These are phyloP conservation scores for Hirtodrosophila alboralis DNA, from an alignment of 2,888 invertebrate genomes.

Conservation along the genomic window DNA sequence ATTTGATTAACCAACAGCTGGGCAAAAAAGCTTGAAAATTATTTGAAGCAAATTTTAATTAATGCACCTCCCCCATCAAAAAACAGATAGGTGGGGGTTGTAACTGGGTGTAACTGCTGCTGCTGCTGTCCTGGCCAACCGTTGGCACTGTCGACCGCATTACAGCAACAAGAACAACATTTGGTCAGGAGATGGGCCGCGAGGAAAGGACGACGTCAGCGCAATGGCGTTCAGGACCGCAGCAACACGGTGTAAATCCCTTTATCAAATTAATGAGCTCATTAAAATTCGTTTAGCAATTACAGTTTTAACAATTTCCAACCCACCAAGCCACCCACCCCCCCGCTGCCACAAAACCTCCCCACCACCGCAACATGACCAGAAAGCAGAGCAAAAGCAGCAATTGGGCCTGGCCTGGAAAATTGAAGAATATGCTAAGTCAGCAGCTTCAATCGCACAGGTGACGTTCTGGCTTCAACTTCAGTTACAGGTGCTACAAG, in stretches of 20 bases:
- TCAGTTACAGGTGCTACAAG: constrained; percentile 32
- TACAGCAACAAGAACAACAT: constrained; percentile 45
- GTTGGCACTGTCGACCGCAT: constrained; percentile 48
- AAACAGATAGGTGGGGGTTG: neutral
- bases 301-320: constrained; percentile 81
- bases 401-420: constrained; percentile 21
- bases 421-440: constrained; percentile 67
- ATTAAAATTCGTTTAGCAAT: constrained; percentile 82
- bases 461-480: constrained; percentile 43
- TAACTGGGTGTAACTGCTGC: neutral
- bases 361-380: constrained; percentile 17
- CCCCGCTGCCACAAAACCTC: too few relatives aligned
- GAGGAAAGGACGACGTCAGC: constrained; percentile 36
- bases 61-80: constrained; percentile 40
- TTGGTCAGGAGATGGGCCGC: constrained; percentile 45
- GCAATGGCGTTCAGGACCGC: constrained; percentile 53
- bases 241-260: constrained; percentile 79
- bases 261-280: constrained; percentile 82
- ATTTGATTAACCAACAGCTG: constrained; percentile 68
- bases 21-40: constrained; percentile 52
- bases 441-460: constrained; percentile 61
- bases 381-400: constrained; percentile 12
- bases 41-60: constrained; percentile 78
- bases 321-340: constrained; percentile 9
- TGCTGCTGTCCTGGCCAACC: constrained; percentile 14